Evolutionary conservation across 2,113 vertebrate genomes (phyloP), one percentile per base, ranked within the genome.

Genomic region (Acanthochromis polyacanthus): DNA sequence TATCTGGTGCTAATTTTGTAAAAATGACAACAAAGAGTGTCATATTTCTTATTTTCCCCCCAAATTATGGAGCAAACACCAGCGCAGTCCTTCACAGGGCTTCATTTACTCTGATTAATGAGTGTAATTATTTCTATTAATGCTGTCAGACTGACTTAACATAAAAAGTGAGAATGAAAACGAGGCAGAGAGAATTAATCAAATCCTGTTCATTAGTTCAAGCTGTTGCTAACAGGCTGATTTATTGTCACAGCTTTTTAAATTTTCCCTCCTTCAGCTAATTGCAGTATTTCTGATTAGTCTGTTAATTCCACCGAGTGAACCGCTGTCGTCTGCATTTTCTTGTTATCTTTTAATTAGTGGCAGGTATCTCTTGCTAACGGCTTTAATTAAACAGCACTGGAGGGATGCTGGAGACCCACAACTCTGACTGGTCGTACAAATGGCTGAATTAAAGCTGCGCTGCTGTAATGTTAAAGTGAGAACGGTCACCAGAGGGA

Each of bases 401-500:
- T 10, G 10, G 12, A 78, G 56, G 11, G 25, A 56, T 23, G 40
- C 3, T 48, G 0, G 2, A 10, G 65, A 10, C 4, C 19, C 22
- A 50, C 10, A 28, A 14, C 30, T 56, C 19, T 19, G 38, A 52
- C 55, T 10, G 2, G 10, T 53, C 25, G 38, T 9, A 19, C 1
- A 36, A 56, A 22, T 55, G 17, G 28, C 22, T 73, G 15, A 19
- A 55, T 52, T 20, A 32, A 60, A 52, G 10, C 56, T 25, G 53
- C 25, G 30, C 30, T 30, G 30, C 30, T 30, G 30, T 6, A 15
- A 23, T 66, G 4, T 22, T 23, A 50, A 30, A n/a, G 7, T n/a
- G n/a, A 8, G 45, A 28, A 19, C 14, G 2, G 4, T 90, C 77
- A 93, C 94, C 91, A 88, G 57, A 0, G 93, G 90, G 71, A 95